These are phyloP conservation scores for Uropetala carovei DNA, from an alignment of 2,888 invertebrate species.

Conservation along the genomic window DNA sequence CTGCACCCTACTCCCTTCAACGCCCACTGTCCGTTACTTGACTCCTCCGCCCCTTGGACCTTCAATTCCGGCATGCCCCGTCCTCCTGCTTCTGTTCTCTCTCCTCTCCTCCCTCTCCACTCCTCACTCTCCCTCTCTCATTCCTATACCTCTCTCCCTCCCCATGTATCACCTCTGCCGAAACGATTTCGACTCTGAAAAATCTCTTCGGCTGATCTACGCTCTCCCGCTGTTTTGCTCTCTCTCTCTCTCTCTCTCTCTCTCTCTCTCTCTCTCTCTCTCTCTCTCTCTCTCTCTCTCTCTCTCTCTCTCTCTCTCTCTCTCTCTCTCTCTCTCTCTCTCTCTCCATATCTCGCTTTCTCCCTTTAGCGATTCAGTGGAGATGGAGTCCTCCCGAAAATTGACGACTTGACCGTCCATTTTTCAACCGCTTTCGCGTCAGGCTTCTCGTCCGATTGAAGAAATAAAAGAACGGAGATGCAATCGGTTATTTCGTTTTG, in stretches of 20 bases:
- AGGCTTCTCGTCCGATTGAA: neutral
- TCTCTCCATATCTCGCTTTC: neutral
- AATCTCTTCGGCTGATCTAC: neutral
- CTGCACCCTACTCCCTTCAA: too few species aligned
- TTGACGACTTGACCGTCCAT: constrained; percentile 14
- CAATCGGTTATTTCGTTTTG: too few species aligned
- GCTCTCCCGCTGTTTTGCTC: neutral
- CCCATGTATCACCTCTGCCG: neutral
- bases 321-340: too few species aligned
- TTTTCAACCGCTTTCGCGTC: neutral
- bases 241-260: too few species aligned
- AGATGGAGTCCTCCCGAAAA: neutral
- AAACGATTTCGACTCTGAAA: neutral
- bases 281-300: too few species aligned
- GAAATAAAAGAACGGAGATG: too few species aligned
- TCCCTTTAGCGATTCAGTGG: neutral
- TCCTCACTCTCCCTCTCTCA: too few species aligned
- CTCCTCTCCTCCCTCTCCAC: neutral
- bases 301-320: too few species aligned
- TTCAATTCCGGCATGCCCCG: too few species aligned
- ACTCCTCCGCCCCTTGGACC: too few species aligned
- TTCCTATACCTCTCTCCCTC: neutral
- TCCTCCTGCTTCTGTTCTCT: neutral
- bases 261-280: too few species aligned
- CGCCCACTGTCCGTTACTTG: too few species aligned